Evolutionary conservation across 1,140 invertebrate species (phyloP).

Genomic region (Cyphomyrmex costatus): DNA sequence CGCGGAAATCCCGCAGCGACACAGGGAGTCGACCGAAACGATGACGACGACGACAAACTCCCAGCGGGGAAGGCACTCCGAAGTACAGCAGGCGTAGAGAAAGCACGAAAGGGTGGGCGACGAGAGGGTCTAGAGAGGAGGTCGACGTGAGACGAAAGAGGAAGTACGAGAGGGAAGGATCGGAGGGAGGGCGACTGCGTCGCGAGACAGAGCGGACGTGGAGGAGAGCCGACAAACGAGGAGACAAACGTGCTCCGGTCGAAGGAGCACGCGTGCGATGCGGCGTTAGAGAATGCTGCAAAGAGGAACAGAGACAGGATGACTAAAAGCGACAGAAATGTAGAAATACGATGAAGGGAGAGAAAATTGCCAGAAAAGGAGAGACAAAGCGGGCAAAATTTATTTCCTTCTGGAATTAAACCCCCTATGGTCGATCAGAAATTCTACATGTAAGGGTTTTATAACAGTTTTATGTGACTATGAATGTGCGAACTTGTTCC

Average conservation of each 20-base stretch:
- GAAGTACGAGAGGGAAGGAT: slow-evolving; percentile 4
- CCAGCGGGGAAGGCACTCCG: slow-evolving; percentile 51
- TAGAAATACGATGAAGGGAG: slow-evolving; percentile 12
- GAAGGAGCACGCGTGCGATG: slow-evolving; percentile 41
- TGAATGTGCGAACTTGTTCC: neutral
- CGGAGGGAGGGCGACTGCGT: slow-evolving; percentile 25
- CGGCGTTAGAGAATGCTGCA: neutral
- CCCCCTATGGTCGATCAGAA: neutral
- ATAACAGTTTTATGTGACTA: slow-evolving; percentile 35
- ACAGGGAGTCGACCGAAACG: slow-evolving; percentile 60
- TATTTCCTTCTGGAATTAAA: slow-evolving; percentile 41
- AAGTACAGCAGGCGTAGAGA: neutral
- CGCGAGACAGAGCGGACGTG: slow-evolving; percentile 54
- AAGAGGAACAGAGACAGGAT: slow-evolving; percentile 17
- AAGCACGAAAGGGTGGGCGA: neutral
- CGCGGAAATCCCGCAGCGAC: slow-evolving; percentile 76
- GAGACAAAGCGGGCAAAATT: slow-evolving; percentile 12
- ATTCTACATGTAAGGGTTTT: slow-evolving; percentile 16
- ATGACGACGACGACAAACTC: slow-evolving; percentile 71
- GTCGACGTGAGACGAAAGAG: slow-evolving; percentile 44
- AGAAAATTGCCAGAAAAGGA: neutral
- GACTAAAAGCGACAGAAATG: slow-evolving; percentile 33
- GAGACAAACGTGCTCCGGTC: slow-evolving; percentile 60
- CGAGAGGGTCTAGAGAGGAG: slow-evolving; percentile 26
- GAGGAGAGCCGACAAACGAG: slow-evolving; percentile 45